Evolutionary conservation across 2,797 vertebrate species (phyloP).

Genomic region (Diglossa cyanea): DNA sequence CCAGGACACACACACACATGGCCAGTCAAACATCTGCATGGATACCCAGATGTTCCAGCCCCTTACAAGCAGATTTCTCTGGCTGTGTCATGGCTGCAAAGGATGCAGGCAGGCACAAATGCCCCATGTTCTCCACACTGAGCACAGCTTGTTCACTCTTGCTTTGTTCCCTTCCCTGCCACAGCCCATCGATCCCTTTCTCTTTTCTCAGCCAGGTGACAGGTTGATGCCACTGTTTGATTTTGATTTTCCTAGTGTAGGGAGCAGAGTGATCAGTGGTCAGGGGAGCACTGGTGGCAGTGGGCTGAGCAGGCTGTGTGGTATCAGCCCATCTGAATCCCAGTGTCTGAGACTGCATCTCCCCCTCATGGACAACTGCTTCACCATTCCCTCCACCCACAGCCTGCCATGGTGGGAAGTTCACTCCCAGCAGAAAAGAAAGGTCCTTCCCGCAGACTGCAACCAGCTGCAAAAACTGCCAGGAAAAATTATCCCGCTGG

Average conservation of each 20-base stretch:
- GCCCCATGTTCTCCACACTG: rapidly evolving
- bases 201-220: background rate
- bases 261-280: rapidly evolving
- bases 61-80: background rate
- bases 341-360: background rate
- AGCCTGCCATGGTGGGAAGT: background rate
- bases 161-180: background rate
- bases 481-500: background rate
- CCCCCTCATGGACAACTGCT: background rate
- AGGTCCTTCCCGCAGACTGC: background rate
- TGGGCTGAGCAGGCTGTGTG: background rate
- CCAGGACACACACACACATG: background rate
- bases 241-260: background rate
- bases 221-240: background rate
- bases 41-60: background rate
- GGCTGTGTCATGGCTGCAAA: background rate
- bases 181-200: background rate
- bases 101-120: background rate
- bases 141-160: rapidly evolving
- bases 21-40: background rate
- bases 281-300: background rate
- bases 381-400: rapidly evolving
- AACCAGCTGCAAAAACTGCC: background rate
- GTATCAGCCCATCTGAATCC: background rate
- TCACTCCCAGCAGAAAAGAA: background rate